These are phyloP conservation scores for Ageneiosus marmoratus DNA, from an alignment of 2,113 vertebrate genomes.

Conservation along the genomic window DNA sequence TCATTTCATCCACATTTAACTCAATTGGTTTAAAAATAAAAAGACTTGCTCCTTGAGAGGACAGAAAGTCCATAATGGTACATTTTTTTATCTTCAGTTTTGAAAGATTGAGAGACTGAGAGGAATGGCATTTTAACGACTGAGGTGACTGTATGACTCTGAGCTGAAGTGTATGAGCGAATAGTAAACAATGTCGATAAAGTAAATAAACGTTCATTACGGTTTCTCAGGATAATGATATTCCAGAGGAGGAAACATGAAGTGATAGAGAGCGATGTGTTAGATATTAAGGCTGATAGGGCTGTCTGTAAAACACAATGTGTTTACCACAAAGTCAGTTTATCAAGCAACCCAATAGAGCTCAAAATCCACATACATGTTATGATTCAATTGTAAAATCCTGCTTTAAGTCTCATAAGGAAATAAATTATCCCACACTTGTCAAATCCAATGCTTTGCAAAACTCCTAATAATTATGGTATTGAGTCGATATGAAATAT, in stretches of 20 bases:
- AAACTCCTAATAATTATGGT: conserved; percentile 53
- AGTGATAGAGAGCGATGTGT: conserved; percentile 69
- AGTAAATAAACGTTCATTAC: conserved; percentile 57
- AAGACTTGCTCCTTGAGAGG: conserved; percentile 59
- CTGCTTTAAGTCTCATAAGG: not conserved
- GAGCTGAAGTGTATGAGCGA: conserved; percentile 67
- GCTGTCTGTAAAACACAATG: conserved; percentile 33
- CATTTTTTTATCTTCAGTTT: conserved; percentile 43
- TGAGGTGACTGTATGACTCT: conserved; percentile 57
- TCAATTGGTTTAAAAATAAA: conserved; percentile 63
- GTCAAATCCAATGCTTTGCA: conserved; percentile 37
- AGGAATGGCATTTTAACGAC: conserved; percentile 54
- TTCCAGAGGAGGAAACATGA: conserved; percentile 67
- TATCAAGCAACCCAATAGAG: conserved; percentile 30
- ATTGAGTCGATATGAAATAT: conserved; percentile 63
- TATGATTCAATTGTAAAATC: not conserved
- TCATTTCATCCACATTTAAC: conserved; percentile 69
- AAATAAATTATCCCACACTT: not conserved
- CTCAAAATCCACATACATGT: not conserved
- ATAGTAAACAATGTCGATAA: conserved; percentile 75
- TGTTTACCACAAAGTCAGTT: conserved; percentile 31
- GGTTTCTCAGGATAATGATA: conserved; percentile 65
- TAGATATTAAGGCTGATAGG: conserved; percentile 48
- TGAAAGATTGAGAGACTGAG: conserved; percentile 43
- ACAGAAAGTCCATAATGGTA: conserved; percentile 60